Evolutionary conservation across 2,888 invertebrate genomes (phyloP), one percentile per base, ranked within the genome.

Genomic region (Unio delphinus): DNA sequence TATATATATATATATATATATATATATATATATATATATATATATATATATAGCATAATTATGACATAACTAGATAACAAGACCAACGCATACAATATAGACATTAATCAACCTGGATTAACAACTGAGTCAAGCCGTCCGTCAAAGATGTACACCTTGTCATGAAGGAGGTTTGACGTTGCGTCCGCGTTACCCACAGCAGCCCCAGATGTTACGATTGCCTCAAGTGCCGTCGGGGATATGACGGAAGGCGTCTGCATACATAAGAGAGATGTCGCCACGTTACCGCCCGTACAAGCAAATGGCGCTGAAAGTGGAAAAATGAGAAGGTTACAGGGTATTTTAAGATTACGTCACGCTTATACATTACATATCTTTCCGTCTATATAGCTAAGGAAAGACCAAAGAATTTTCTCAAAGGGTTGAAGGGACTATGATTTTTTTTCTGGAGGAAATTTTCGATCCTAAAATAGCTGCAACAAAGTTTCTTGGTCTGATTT

Each of bases 101-200:
- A 63, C 61, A 23, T n/a, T 20, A 28, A 64, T 66, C 30, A 67
- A 89, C 89, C 86, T 78, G 86, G 87, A 61, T 83, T 78, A 1
- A 90, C 88, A 3, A 85, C 83, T 0, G 84, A 71, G 71, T 90
- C 90, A 17, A 73, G 66, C 8, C 70, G 79, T 11, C 90, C 89
- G 68, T 85, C 81, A 69, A 87, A 89, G 64, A 89, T 83, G 76
- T 82, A 89, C 5, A 89, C 86, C 61, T 75, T 83, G 72, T 86
- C 86, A 54, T 81, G 74, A 7, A 59, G 65, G 70, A 89, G 75
- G 68, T 87, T 80, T n/a, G 76, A 72, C 2, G 86, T 80, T n/a
- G 82, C 69, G 70, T 89, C 90, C 61, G 88, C 86, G 66, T 83
- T 80, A 17, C 86, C 86, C 34, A 73, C 61, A 4, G 67, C 8